Base-by-base conservation (phyloP, 2,888 invertebrate genomes). In the Xestobium rufovillosum region DNA sequence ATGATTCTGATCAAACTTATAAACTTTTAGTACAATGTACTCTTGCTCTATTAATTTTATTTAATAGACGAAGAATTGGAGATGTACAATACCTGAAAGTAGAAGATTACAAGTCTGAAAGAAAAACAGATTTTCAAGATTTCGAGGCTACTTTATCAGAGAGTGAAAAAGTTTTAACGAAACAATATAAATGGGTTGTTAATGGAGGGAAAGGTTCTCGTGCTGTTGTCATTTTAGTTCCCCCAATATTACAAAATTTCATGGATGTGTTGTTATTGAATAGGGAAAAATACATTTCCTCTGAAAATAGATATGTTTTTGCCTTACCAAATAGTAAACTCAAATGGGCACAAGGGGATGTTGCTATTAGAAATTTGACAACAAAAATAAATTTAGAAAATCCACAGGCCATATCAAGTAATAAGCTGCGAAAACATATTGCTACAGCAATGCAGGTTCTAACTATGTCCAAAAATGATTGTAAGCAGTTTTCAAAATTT, bases 391-490 rank as follows among this genome's bases (percentile, higher is more conserved):
- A 39, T 2, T 34, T 52, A 28, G 32, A 52, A 42, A 31, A 46
- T 31, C 43, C 48, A 6, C 26, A 35, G 25, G 44, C 49, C 4
- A 46, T 53, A 31, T 31, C 49, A 2, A 51, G 50, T 17, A 53
- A 52, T 31, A 49, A 44, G 29, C 38, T 53, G 36, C 26, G 52
- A 27, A 53, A 52, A 32, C 51, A 52, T 9, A 51, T 53, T 19
- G 52, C 52, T 8, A 51, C 51, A 2, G 45, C 47, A 4, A 48
- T 41, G 38, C 51, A 53, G 42, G 38, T 52, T 12, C 34, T 53
- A 4, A 51, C 37, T 44, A 33, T 53, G 27, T 29, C 38, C 8
- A 12, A 38, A 34, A 28, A 31, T n/a, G 38, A 41, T 15, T 26
- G 8, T 11, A 38, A 38, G 8, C 41, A 41, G 15, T 38, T 37